Conservation (phyloP, 2,113 vertebrate genomes). For the Psammodynastes pulverulentus region DNA sequence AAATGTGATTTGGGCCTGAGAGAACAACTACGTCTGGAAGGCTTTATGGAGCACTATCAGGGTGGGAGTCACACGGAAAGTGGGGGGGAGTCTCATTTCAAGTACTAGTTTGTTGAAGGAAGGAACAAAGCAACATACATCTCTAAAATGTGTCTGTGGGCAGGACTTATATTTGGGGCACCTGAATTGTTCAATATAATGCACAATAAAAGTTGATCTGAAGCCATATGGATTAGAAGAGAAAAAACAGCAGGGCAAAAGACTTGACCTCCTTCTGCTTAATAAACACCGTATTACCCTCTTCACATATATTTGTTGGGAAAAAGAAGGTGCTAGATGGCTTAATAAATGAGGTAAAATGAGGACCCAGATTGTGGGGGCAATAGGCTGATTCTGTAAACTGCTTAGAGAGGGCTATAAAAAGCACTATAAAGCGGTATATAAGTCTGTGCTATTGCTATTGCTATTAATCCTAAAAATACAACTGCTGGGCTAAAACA, state of each 20-base stretch:
- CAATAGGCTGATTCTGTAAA: too few relatives aligned
- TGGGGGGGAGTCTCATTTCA: neutral
- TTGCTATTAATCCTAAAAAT: neutral
- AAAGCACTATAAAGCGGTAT: too few relatives aligned
- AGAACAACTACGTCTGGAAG: neutral
- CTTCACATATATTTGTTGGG: neutral
- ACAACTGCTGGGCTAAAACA: neutral
- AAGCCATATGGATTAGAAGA: neutral
- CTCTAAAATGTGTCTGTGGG: neutral
- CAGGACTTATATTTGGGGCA: neutral
- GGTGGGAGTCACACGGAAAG: neutral
- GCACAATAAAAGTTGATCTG: neutral
- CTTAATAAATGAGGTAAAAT: too few relatives aligned
- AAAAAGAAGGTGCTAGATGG: neutral
- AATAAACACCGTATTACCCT: neutral
- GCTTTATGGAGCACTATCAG: neutral
- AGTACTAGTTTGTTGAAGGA: neutral
- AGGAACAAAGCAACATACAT: neutral
- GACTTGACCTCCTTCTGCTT: neutral
- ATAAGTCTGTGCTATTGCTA: too few relatives aligned
- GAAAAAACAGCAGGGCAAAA: neutral
- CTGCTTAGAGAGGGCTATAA: too few relatives aligned
- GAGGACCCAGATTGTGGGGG: too few relatives aligned
- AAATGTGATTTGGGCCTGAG: neutral
- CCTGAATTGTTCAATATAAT: neutral